These are phyloP conservation scores for Hartigia nigra DNA, from an alignment of 2,888 invertebrate genomes.

Conservation along the genomic window DNA sequence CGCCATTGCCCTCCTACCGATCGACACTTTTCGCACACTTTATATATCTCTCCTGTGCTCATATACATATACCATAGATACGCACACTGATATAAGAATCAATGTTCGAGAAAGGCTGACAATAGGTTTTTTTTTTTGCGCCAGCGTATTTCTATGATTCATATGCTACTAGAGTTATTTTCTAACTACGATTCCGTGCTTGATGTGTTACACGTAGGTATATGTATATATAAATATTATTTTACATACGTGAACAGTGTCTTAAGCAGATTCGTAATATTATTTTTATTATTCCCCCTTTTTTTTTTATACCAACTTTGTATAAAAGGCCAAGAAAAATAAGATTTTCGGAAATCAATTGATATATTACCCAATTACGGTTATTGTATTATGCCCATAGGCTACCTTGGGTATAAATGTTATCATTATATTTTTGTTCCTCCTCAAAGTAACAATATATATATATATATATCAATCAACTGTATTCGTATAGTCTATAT, in stretches of 20 bases:
- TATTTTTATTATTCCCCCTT: too few species aligned
- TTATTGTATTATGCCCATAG: too few species aligned
- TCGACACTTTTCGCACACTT: conserved; percentile 22
- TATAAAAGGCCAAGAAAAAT: too few species aligned
- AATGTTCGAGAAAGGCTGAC: not conserved
- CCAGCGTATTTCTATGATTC: not conserved
- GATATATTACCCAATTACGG: too few species aligned
- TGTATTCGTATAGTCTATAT: too few species aligned
- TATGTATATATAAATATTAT: not conserved
- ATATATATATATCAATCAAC: not conserved
- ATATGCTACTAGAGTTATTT: not conserved
- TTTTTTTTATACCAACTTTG: too few species aligned
- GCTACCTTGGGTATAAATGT: too few species aligned
- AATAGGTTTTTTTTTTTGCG: not conserved
- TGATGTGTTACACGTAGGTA: not conserved
- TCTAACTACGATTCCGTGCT: not conserved
- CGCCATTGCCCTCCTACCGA: conserved; percentile 48
- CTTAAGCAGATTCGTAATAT: not conserved
- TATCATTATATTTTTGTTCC: too few species aligned
- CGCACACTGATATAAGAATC: not conserved
- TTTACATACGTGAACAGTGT: not conserved
- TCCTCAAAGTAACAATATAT: too few species aligned
- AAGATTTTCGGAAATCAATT: too few species aligned
- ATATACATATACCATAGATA: not conserved
- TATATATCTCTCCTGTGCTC: not conserved